Evolutionary conservation across 2,113 vertebrate genomes (phyloP), one percentile per base, ranked within the genome.

Genomic region (Plectropomus leopardus): DNA sequence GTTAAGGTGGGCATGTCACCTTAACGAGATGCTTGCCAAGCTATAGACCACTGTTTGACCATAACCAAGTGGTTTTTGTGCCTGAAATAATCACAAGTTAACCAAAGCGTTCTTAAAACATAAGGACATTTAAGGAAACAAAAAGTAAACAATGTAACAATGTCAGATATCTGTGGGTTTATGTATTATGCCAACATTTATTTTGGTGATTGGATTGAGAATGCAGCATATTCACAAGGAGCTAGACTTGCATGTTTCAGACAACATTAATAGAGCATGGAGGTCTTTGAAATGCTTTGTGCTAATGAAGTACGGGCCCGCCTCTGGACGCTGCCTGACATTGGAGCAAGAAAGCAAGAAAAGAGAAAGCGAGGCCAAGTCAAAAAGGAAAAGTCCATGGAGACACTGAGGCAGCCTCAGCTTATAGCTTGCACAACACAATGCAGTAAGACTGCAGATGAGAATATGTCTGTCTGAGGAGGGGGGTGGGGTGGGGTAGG

Each of bases 361-460:
- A 47, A 47, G 1, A 76, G 32, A 66, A 63, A 65, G 19, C n/a
- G 59, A 78, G 51, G 28, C n/a, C 0, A 54, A 69, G 51, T 58
- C 59, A 69, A 65, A 76, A 58, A 44, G 67, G 23, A 69, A 73
- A 73, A 53, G 42, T 81, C 69, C 60, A 19, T 14, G 11, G 67
- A 74, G 71, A 70, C 51, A 67, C 65, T 63, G 14, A 48, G 58
- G 36, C 69, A 59, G 54, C 58, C 58, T 65, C 23, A 59, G 76
- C 64, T 79, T 57, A 76, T 61, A 59, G 66, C 48, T 55, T 76
- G 47, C 65, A 70, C 75, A 79, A 73, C 77, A 85, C 85, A 76
- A 85, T 78, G 85, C 79, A 71, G 69, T 54, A 55, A 83, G 74
- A 90, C 82, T 91, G 78, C 88, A 91, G 84, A 89, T 86, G 82